Evolutionary conservation across 2,888 invertebrate species (phyloP).

Genomic region (Mimas tiliae): DNA sequence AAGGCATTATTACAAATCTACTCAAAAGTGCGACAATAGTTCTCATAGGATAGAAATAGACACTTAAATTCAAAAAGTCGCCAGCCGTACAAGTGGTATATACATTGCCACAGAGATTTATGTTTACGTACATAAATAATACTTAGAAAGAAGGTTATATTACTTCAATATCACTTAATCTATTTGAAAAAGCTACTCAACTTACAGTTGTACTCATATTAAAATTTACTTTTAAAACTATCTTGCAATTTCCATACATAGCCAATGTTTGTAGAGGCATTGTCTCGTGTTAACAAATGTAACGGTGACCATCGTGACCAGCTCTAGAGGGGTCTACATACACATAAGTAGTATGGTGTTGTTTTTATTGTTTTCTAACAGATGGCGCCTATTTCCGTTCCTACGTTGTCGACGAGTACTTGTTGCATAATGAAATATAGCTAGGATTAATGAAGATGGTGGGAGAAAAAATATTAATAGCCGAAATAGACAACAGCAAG

Average conservation of each 20-base stretch:
- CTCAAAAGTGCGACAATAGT: no score
- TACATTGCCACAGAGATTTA: neutral
- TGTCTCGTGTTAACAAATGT: slow-evolving; percentile 24
- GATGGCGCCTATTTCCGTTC: slow-evolving; percentile 24
- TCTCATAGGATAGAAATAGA: no score
- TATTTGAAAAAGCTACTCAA: neutral
- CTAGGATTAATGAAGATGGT: slow-evolving; percentile 9
- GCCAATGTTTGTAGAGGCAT: slow-evolving; percentile 14
- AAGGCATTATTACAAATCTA: no score
- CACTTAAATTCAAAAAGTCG: no score
- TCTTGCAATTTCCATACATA: slow-evolving; percentile 15
- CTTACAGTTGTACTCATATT: neutral
- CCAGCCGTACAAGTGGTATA: no score
- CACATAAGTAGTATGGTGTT: slow-evolving; percentile 1
- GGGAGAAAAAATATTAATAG: neutral
- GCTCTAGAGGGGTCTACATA: slow-evolving; percentile 8
- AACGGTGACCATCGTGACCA: slow-evolving; percentile 19
- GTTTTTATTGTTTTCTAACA: slow-evolving; percentile 16
- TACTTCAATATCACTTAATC: neutral
- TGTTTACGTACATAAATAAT: neutral
- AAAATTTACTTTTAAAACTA: neutral
- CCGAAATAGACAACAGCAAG: neutral
- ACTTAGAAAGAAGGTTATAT: neutral
- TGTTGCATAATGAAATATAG: slow-evolving; percentile 9
- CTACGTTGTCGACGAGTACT: slow-evolving; percentile 10